Evolutionary conservation across 2,113 vertebrate genomes (phyloP).

Genomic region (western clawed frog (Xenopus tropicalis)): UCB_Xtro_10.0 CM004445.2:21108501-21109000

Average conservation of each 20-base stretch:
- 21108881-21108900: too few species aligned
- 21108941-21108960: too few species aligned
- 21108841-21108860: not conserved
- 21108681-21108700: conserved; percentile 75
- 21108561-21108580: not conserved
- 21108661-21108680: conserved; percentile 69
- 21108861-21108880: not conserved
- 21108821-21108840: conserved; percentile 52
- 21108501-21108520: too few species aligned
- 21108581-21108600: conserved; percentile 77
- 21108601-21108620: conserved; percentile 70
- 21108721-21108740: conserved; percentile 77
- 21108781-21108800: conserved; percentile 75
- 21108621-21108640: conserved; percentile 62
- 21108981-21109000: too few species aligned
- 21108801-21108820: conserved; percentile 71
- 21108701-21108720: conserved; percentile 75
- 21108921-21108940: too few species aligned
- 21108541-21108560: not conserved
- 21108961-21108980: too few species aligned
- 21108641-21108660: conserved; percentile 56
- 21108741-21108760: conserved; percentile 81
- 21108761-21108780: conserved; percentile 84
- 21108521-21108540: too few species aligned
- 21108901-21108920: too few species aligned